Evolutionary conservation across 2,113 vertebrate species (phyloP), one percentile per base, ranked within the genome.

Genomic region (Corynorhinus townsendii): DNA sequence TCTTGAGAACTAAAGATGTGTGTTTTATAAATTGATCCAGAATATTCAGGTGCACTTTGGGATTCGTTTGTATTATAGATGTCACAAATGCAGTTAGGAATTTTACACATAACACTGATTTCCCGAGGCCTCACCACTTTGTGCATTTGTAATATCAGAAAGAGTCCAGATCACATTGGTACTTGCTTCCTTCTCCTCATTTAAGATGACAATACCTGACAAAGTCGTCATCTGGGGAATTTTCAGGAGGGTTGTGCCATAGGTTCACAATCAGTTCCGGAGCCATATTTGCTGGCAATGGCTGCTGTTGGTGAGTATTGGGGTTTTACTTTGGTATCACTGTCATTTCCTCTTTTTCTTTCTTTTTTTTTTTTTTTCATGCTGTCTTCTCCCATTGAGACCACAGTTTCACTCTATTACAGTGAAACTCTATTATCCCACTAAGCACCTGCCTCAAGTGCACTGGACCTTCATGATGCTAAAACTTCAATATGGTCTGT

Each of bases 41-140:
- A 64, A 45, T 40, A 33, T 52, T 72, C 4, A 77, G 64, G 11
- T 22, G 20, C 7, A 4, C 40, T 38, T 66, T 84, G 72, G 30
- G 76, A 52, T 38, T 86, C 3, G 2, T 38, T 28, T 59, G n/a
- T 56, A 83, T 38, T 64, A 54, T 0, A 7, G 28, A 47, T 0
- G 0, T 76, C 30, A 59, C 20, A 54, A 20, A 66, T 28, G 11
- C 75, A n/a, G 17, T 80, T 69, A 66, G 52, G 40, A 83, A 49
- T 52, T 7, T 15, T 9, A 59, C 1, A 1, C 0, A 2, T 45
- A 22, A 17, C 30, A 0, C 3, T 28, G 9, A 68, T 20, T 68
- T 72, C 30, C 52, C 49, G 20, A 11, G 56, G 52, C 11, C 54
- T 66, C 26, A 15, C 43, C 56, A 7, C 22, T 38, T 35, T n/a